These are phyloP conservation scores for Ailuropoda melanoleuca DNA, from an alignment of 2,113 vertebrate genomes.

Conservation along the genomic window DNA sequence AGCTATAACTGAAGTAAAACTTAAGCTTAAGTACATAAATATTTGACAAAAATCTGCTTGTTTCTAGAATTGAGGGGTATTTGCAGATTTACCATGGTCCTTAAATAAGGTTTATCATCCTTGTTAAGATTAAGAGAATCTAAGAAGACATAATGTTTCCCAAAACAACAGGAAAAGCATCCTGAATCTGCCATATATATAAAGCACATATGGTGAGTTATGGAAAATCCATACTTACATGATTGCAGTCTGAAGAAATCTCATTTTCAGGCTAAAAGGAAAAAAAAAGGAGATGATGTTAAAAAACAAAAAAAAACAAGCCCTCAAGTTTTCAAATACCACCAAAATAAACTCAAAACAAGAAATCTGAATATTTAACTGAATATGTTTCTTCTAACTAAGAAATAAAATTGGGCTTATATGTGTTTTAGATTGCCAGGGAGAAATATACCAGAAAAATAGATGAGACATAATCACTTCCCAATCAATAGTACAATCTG, in stretches of 20 bases:
- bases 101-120: not conserved
- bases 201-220: conserved; percentile 15
- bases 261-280: conserved; percentile 91
- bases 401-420: not conserved
- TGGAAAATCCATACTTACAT: conserved; percentile 90
- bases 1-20: conserved; percentile 4
- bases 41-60: not conserved
- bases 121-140: conserved; percentile 38
- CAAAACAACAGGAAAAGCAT: conserved; percentile 38
- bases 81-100: not conserved
- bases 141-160: conserved; percentile 44
- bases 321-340: conserved; percentile 52
- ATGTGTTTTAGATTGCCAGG: not conserved
- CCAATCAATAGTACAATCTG: not conserved
- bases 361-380: conserved; percentile 54
- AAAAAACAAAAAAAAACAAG: conserved; percentile 44
- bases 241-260: conserved; percentile 95
- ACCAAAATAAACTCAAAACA: conserved; percentile 60
- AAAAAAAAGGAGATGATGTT: conserved; percentile 32
- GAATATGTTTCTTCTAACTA: conserved; percentile 14
- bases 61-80: conserved; percentile 6
- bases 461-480: not conserved
- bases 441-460: not conserved
- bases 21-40: not conserved
- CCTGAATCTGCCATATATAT: conserved; percentile 26